These are phyloP conservation scores for Amphipoea oculea DNA, from an alignment of 2,888 invertebrate genomes.

Conservation along the genomic window DNA sequence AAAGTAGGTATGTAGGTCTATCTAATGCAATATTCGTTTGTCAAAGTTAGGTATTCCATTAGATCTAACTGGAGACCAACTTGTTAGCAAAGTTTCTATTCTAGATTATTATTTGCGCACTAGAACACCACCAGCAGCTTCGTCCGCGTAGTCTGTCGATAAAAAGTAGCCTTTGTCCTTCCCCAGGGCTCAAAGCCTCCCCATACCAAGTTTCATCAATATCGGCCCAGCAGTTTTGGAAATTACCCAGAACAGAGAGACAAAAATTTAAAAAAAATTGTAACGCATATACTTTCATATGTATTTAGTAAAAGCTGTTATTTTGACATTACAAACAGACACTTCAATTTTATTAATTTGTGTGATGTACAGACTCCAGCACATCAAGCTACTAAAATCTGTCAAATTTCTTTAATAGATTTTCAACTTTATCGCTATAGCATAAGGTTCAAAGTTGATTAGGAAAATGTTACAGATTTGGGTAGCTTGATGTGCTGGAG, in stretches of 20 bases:
- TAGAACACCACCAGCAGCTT: neutral
- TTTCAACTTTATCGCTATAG: no score
- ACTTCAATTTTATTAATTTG: no score
- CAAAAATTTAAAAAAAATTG: neutral
- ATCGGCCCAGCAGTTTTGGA: neutral
- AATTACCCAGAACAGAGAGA: neutral
- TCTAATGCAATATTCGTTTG: neutral
- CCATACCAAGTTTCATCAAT: neutral
- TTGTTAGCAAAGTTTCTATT: slow-evolving; percentile 6
- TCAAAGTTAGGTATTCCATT: slow-evolving; percentile 6
- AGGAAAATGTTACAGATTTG: no score
- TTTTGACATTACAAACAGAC: no score
- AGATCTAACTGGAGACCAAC: neutral
- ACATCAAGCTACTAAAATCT: no score
- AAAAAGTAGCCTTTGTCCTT: neutral
- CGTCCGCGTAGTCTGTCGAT: neutral
- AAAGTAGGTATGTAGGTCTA: neutral
- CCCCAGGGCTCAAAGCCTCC: neutral
- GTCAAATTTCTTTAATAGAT: no score
- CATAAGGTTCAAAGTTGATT: no score
- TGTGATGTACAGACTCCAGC: no score
- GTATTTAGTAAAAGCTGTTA: no score
- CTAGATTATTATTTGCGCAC: neutral
- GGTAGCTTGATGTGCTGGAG: no score
- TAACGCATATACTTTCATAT: no score